Evolutionary conservation across 2,888 invertebrate genomes (phyloP).

Genomic region (Achlya flavicornis): DNA sequence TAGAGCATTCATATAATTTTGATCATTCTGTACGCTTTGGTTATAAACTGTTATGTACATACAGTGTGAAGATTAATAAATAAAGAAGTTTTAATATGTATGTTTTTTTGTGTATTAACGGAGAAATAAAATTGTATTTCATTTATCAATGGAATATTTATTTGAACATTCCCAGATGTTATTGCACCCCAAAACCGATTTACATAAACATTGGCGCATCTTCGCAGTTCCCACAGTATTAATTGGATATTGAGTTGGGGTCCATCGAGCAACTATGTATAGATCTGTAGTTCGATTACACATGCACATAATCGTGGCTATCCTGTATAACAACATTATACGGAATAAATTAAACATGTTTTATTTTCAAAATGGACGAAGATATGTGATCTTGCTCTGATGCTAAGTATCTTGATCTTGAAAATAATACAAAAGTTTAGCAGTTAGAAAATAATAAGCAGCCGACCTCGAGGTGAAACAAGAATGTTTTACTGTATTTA

Average conservation of each 20-base stretch:
- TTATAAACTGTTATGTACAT: no score
- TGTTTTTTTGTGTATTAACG: no score
- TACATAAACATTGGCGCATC: slow-evolving; percentile 12
- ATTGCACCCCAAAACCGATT: background rate
- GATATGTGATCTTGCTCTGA: slow-evolving; percentile 4
- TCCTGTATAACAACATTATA: slow-evolving; percentile 2
- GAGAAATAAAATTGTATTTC: no score
- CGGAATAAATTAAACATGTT: slow-evolving; percentile 2
- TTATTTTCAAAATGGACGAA: slow-evolving; percentile 5
- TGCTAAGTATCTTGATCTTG: background rate
- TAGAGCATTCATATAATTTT: no score
- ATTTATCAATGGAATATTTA: no score
- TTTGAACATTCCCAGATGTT: no score
- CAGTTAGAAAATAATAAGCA: background rate
- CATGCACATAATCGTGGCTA: background rate
- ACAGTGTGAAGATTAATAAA: no score
- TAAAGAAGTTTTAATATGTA: no score
- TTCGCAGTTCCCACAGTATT: slow-evolving; percentile 12
- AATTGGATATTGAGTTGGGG: slow-evolving; percentile 12
- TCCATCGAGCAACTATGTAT: background rate
- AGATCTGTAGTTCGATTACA: slow-evolving; percentile 1
- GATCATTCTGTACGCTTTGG: no score
- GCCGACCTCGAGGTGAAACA: background rate
- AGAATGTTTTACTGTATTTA: background rate
- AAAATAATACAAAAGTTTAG: background rate